Conservation (phyloP, 2,113 vertebrate genomes). For the Gulo gulo region DNA sequence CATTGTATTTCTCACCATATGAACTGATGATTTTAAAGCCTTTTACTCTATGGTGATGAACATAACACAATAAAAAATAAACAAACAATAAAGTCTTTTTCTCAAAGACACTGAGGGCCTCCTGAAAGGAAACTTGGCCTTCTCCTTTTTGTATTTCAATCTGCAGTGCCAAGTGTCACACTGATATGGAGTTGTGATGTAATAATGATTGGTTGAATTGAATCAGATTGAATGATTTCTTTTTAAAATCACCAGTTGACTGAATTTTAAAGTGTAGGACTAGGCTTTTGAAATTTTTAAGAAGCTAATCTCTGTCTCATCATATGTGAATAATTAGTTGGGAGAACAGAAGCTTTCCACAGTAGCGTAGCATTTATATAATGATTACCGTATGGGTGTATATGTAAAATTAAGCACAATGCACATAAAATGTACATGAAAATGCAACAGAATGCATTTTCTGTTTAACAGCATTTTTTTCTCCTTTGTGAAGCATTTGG, state of each 20-base stretch:
- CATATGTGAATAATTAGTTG: not conserved
- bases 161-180: not conserved
- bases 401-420: not conserved
- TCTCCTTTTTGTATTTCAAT: not conserved
- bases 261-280: not conserved
- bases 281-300: not conserved
- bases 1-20: not conserved
- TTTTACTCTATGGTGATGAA: not conserved
- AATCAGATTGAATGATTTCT: slow-evolving; percentile 1
- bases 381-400: not conserved
- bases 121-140: not conserved
- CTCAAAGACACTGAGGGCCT: not conserved
- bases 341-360: slow-evolving; percentile 30
- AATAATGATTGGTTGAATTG: not conserved
- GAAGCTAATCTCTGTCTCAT: not conserved
- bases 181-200: not conserved
- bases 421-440: not conserved
- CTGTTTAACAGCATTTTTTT: not conserved
- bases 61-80: no score
- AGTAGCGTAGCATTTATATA: not conserved
- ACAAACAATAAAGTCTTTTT: not conserved
- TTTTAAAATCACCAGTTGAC: not conserved
- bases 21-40: not conserved
- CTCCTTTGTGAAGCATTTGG: not conserved
- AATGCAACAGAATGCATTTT: not conserved